Base-by-base conservation (phyloP, 1,140 invertebrate species). In the Drosophila pectinifera region DNA sequence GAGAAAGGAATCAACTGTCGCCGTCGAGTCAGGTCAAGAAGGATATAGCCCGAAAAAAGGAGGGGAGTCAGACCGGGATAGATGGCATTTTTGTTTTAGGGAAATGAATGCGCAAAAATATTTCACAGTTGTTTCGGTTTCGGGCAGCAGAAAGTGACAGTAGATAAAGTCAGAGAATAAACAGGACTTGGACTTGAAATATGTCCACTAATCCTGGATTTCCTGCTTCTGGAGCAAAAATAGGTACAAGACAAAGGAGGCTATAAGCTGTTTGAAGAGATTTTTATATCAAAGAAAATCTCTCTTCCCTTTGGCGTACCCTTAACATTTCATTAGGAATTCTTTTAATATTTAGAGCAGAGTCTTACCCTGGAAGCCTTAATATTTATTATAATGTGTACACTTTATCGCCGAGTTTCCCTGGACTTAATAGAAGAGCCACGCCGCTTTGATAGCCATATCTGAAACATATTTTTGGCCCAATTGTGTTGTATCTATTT, bases 1-100 rank as follows among this genome's bases (percentile, higher is more conserved):
- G 16, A 31, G 51, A 62, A 43, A 43, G 20, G 39, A 51, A 51
- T 62, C 46, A 69, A 70, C 55, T 70, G 75, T 39, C 39, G 48
- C 49, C 61, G 75, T 39, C 43, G 54, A 28, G 72, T 48, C 51
- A 70, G 75, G 75, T 82, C 80, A 79, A 65, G 58, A 63, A 61
- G 62, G 43, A 70, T 56, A 70, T 57, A 34, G 49, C 26, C 51
- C 34, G 26, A 34, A 31, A 39, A 34, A 36, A 58, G 13, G 13
- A 8, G 36, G 41, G 14, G 39, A 41, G 22, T 8, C 24, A 46
- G 63, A 18, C 46, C n/a, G n/a, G 39, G 69, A 68, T 41, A 43
- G 10, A 46, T 69, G 26, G 36, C 51, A 57, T 48, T 57, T 70
- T 36, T 72, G 20, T 43, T 34, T 26, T 56, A 39, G 11, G 34